Conservation (phyloP, 2,888 invertebrate species). For the Drosophila aldrichi region DNA sequence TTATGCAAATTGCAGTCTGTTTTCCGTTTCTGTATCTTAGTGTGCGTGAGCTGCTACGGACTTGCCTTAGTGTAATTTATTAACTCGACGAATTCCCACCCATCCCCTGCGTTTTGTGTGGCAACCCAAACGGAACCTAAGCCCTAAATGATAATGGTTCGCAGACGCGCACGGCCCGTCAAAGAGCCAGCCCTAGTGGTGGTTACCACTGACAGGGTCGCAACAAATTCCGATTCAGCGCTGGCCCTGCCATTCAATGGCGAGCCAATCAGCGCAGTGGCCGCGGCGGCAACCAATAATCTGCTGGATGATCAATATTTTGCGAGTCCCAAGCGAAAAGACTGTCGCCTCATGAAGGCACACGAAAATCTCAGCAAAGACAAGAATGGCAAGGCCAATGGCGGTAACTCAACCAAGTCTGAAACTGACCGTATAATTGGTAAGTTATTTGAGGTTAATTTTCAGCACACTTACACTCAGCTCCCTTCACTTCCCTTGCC, state of each 20-base stretch:
- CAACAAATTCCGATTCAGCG: constrained; percentile 17
- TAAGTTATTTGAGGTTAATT: constrained; percentile 61
- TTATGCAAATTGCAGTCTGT: constrained; percentile 69
- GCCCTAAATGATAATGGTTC: constrained; percentile 79
- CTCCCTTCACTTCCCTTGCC: background rate
- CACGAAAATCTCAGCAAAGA: constrained; percentile 61
- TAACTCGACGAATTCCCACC: constrained; percentile 43
- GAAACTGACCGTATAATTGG: constrained; percentile 76
- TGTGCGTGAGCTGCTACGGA: constrained; percentile 47
- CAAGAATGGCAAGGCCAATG: constrained; percentile 31
- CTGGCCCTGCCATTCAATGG: constrained; percentile 45
- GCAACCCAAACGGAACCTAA: constrained; percentile 7
- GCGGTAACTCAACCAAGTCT: constrained; percentile 43
- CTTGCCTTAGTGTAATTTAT: constrained; percentile 54
- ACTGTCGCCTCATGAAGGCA: constrained; percentile 83
- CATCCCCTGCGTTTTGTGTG: constrained; percentile 17
- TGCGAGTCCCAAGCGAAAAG: constrained; percentile 85
- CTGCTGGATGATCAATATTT: constrained; percentile 84
- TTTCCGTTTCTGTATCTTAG: constrained; percentile 36
- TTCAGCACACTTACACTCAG: constrained; percentile 24
- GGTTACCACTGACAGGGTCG: constrained; percentile 39
- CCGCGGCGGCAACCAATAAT: constrained; percentile 49
- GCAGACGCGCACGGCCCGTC: constrained; percentile 74
- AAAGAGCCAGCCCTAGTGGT: constrained; percentile 54
- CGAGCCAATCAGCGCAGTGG: constrained; percentile 40